A percentile compares a stretch with the other conserved stretches of the same genome.
Conservation (phyloP, 2,888 invertebrate genomes). For the Scaptomyza flava region DNA sequence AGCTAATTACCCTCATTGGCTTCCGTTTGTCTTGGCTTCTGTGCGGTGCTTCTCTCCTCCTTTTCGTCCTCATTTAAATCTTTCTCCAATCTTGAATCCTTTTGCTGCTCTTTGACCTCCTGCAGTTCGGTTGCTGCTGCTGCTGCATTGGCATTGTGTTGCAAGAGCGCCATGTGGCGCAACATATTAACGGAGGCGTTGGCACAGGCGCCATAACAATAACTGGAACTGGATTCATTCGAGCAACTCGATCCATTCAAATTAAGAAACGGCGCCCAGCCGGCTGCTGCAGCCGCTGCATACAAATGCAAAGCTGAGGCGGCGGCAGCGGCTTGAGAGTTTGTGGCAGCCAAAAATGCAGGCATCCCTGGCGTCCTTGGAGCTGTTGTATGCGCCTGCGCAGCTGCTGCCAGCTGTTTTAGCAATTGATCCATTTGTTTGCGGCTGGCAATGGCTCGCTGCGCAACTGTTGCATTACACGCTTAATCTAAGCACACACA, state of each 20-base stretch:
- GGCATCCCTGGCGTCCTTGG: conserved; percentile 21
- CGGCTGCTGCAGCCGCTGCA: conserved; percentile 87
- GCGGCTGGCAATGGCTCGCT: conserved; percentile 31
- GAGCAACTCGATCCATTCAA: background rate
- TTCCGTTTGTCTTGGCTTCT: conserved; percentile 2
- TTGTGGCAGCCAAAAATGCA: background rate
- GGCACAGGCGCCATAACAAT: conserved; percentile 27
- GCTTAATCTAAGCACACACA: background rate
- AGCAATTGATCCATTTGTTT: conserved; percentile 77
- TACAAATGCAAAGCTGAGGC: conserved; percentile 88
- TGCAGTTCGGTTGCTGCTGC: conserved; percentile 33
- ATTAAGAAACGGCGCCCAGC: conserved; percentile 87
- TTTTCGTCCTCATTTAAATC: background rate
- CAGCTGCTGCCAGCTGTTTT: conserved; percentile 87
- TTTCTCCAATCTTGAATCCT: conserved; percentile 14
- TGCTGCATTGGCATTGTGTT: conserved; percentile 55
- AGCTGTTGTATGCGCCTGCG: conserved; percentile 56
- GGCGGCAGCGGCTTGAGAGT: conserved; percentile 68
- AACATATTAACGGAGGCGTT: conserved; percentile 54
- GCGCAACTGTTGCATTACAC: conserved; percentile 45
- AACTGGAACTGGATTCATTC: conserved; percentile 12
- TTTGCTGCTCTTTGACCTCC: conserved; percentile 15
- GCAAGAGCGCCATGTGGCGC: conserved; percentile 67
- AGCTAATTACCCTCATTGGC: conserved; percentile 11
- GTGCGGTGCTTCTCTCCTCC: background rate